Percentiles rank a stretch among this genome's conserved stretches.
phyloP scores from a whole-genome alignment of 2,113 vertebrate genomes.

The Apteryx mantelli region DNA sequence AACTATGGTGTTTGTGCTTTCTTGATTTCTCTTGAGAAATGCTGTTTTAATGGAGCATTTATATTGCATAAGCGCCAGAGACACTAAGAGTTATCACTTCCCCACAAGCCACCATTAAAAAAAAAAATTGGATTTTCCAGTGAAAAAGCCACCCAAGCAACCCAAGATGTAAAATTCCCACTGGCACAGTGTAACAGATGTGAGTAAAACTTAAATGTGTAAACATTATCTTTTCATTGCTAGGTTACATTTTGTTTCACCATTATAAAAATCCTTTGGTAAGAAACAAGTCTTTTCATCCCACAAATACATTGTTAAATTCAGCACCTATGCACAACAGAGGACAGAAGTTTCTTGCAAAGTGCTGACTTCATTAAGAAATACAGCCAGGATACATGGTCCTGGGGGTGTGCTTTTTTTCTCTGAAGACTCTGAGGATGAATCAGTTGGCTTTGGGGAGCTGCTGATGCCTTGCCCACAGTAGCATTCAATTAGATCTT shows the following conservation, averaged over 20 bases:
- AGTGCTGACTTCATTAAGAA: not conserved
- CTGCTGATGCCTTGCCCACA: not conserved
- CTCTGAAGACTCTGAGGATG: not conserved
- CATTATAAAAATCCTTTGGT: not conserved
- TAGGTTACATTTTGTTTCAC: not conserved
- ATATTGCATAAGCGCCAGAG: not conserved
- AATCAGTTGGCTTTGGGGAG: slow-evolving; percentile 6
- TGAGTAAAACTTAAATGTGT: not conserved
- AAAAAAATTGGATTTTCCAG: not conserved
- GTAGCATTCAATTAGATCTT: not conserved
- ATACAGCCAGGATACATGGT: not conserved
- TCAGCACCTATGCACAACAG: not conserved
- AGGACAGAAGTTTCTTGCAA: not conserved
- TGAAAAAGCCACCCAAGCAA: not conserved
- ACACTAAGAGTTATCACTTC: not conserved
- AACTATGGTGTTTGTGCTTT: not conserved
- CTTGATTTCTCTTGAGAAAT: not conserved
- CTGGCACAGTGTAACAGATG: not conserved
- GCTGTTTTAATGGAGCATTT: not conserved
- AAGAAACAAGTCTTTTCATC: not conserved
- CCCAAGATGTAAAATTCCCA: not conserved
- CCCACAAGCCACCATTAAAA: not conserved
- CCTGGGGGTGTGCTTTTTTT: not conserved
- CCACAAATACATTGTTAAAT: not conserved
- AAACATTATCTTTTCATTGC: not conserved